Percentiles rank a stretch among this genome's conserved stretches.
These are phyloP conservation scores for Dasyurus viverrinus DNA, from an alignment of 2,113 vertebrate genomes.

Conservation along the genomic window DNA sequence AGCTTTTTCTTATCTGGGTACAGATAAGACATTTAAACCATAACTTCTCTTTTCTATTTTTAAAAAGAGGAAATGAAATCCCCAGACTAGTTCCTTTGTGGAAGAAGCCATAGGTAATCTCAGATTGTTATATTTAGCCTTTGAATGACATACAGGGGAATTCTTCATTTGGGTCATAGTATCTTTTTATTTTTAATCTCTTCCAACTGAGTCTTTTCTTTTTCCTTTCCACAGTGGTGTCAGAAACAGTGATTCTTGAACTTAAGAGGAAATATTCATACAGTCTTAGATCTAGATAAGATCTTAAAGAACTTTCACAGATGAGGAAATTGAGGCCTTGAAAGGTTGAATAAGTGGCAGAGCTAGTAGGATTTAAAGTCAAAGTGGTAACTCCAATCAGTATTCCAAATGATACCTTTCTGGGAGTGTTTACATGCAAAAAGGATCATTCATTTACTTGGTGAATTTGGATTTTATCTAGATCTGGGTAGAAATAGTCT, in stretches of 20 bases:
- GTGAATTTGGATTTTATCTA: not conserved
- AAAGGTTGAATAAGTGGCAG: not conserved
- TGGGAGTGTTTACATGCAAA: not conserved
- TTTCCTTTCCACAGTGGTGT: conserved; percentile 56
- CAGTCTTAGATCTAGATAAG: not conserved
- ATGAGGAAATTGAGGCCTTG: not conserved
- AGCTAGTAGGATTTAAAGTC: not conserved
- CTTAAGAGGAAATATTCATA: not conserved
- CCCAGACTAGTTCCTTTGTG: conserved; percentile 7
- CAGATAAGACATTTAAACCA: conserved; percentile 48
- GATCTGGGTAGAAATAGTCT: conserved; percentile 28
- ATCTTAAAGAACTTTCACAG: not conserved
- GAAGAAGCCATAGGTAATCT: conserved; percentile 52
- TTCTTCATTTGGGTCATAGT: conserved; percentile 34
- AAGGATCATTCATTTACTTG: not conserved
- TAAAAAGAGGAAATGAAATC: conserved; percentile 39
- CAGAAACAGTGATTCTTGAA: not conserved
- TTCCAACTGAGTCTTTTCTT: not conserved
- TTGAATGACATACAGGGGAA: conserved; percentile 33
- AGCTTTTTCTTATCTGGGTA: not conserved
- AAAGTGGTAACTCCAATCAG: not conserved
- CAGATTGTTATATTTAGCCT: conserved; percentile 60
- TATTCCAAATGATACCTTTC: not conserved
- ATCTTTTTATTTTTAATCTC: conserved; percentile 52
- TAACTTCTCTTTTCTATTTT: conserved; percentile 51